Evolutionary conservation across 2,888 invertebrate genomes (phyloP).

Genomic region (Andrena praecox): DNA sequence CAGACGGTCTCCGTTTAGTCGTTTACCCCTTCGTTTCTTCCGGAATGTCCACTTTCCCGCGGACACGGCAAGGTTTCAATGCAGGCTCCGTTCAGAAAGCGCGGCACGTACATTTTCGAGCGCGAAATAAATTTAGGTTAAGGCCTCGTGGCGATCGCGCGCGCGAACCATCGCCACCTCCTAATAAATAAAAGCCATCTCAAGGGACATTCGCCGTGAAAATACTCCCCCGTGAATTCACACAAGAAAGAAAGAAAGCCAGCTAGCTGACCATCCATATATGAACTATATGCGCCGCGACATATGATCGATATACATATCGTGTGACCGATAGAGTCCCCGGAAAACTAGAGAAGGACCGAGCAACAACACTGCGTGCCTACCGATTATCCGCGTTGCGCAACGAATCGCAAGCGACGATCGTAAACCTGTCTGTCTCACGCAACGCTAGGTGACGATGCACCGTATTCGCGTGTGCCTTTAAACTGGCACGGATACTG

Average conservation of each 20-base stretch:
- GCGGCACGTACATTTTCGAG: conserved; percentile 61
- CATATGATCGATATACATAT: neutral
- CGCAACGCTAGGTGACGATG: conserved; percentile 10
- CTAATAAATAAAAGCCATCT: conserved; percentile 43
- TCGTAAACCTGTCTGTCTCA: conserved; percentile 29
- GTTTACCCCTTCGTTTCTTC: neutral
- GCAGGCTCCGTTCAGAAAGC: conserved; percentile 44
- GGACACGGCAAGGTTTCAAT: neutral
- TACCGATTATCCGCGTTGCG: conserved; percentile 28
- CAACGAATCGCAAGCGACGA: conserved; percentile 30
- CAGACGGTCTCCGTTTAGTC: neutral
- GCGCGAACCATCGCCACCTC: conserved; percentile 41
- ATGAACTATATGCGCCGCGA: neutral
- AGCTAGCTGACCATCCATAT: too few species aligned
- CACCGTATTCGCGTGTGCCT: neutral
- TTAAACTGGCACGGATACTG: neutral
- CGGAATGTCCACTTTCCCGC: conserved; percentile 46
- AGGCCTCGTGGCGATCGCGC: conserved; percentile 68
- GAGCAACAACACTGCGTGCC: neutral
- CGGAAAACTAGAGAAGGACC: neutral
- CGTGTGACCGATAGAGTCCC: neutral
- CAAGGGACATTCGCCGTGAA: conserved; percentile 1
- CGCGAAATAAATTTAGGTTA: conserved; percentile 77
- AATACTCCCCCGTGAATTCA: neutral
- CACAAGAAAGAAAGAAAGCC: too few species aligned